Evolutionary conservation across 2,113 vertebrate genomes (phyloP).

Genomic region (Empidonax alnorum): DNA sequence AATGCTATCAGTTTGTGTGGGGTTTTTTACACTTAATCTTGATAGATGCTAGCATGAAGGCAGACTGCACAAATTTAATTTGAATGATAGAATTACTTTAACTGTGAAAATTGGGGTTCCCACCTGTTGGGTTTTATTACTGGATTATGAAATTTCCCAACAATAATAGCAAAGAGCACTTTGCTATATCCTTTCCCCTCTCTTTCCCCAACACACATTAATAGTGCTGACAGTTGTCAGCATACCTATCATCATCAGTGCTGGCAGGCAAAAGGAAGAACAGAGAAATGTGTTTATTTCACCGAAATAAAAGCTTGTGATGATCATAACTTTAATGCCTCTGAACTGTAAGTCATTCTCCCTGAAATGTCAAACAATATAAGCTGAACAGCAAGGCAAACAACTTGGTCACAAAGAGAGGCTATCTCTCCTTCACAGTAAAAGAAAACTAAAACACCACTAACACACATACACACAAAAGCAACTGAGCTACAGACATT

Average conservation of each 20-base stretch:
- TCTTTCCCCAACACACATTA: neutral
- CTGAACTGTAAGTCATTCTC: conserved; percentile 34
- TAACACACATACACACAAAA: neutral
- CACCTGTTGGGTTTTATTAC: neutral
- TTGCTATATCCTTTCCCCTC: neutral
- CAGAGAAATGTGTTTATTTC: conserved; percentile 40
- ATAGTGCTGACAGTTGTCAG: conserved; percentile 18
- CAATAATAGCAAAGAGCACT: neutral
- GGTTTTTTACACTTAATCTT: neutral
- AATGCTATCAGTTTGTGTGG: neutral
- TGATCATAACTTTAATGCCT: conserved; percentile 17
- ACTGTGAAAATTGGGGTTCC: neutral
- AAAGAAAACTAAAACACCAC: neutral
- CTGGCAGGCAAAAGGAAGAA: neutral
- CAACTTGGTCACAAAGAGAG: neutral
- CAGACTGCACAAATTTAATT: neutral
- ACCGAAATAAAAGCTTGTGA: conserved; percentile 9
- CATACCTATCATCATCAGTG: neutral
- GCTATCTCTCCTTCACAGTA: neutral
- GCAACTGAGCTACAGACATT: neutral
- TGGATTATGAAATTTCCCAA: neutral
- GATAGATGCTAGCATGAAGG: neutral
- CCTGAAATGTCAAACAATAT: neutral
- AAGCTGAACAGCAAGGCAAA: neutral
- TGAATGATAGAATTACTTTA: neutral